Base-by-base conservation (phyloP, 2,888 invertebrate species). In the Lasioglossum vierecki region DNA sequence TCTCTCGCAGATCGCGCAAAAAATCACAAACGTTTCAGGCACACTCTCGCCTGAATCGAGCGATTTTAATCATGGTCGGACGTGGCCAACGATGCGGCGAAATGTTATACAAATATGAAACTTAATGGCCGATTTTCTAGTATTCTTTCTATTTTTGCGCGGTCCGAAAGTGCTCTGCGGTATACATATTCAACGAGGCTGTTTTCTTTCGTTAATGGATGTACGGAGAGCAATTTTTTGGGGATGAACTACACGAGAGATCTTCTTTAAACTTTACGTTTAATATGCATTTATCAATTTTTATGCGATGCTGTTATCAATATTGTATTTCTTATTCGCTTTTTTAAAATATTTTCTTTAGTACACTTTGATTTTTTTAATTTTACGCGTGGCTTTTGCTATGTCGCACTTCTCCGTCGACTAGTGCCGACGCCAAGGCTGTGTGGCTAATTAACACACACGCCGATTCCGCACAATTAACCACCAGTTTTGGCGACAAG, bases 401-500 rank as follows among this genome's bases (percentile, higher is more conserved):
- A 44, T 13, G 44, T 13, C 46, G 46, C 46, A 46, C 5, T 46
- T 46, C 15, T 18, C 46, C 15, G 46, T 5, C 46, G 39, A 72
- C 53, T 77, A 77, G 85, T 79, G 76, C 49, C 15, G 46, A 30
- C 63, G 35, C 71, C 81, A 83, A 88, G 88, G 88, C 78, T 68
- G 82, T 26, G 15, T 5, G 2, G 66, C 74, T 84, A 77, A 89
- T 90, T 87, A 88, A 89, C 88, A 79, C 73, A 53, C 76, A 49
- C n/a, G 66, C 39, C 77, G 85, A 88, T 86, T 84, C 88, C 87
- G 83, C 74, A 79, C 84, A 76, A 88, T 90, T 89, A 88, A 83
- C 85, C 75, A 85, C 83, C 87, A 84, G 83, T 86, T 85, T 80
- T 70, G 89, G 84, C 79, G 79, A 63, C 89, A 90, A 91, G 90